Evolutionary conservation across 2,797 vertebrate species (phyloP), one percentile per base, ranked within the genome.

Genomic region (Lepilemur septentrionalis): DNA sequence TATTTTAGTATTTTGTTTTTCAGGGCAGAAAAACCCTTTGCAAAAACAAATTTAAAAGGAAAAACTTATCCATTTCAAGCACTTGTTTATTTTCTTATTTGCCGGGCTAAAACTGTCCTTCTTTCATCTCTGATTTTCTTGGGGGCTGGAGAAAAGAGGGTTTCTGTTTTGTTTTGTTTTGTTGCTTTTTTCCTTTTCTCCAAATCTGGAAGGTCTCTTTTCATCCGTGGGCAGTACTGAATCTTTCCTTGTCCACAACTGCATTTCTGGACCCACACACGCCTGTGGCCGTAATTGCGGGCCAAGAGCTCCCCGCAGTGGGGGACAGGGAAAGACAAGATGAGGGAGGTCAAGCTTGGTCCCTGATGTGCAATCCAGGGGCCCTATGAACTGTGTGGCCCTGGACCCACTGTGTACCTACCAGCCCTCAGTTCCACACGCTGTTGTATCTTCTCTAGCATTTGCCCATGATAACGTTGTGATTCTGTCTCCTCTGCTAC

Each of bases 1-100:
- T 97, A 81, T 96, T 95, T 98, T 93, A 98, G 87, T 82, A 92
- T 98, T 83, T 46, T 97, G 94, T 81, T 94, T 93, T 95, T 97
- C 94, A 97, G 89, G 98, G 97, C 98, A 97, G 95, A 97, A 97
- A 97, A 97, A 88, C 67, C 9, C 67, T 80, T 85, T 92, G 61
- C 93, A 94, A 97, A 98, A 97, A 95, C 88, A 90, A 93, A 83
- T 63, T 50, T 32, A 96, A 82, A 72, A 94, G 65, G 48, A 96
- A 89, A 95, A 96, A 93, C 91, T 86, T 91, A 95, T 88, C 87
- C 65, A 90, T 96, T 96, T 97, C 92, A 96, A 57, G 65, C n/a
- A 4, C 75, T 96, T 96, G 94, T 97, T 97, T 97, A 84, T 97
- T 94, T 97, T 97, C 89, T 94, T 79, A 83, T 93, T 92, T 90